A percentile compares a stretch with the other conserved stretches of the same genome.
Conservation (phyloP, 23 tunicate species). For the Corella eumyota region DNA sequence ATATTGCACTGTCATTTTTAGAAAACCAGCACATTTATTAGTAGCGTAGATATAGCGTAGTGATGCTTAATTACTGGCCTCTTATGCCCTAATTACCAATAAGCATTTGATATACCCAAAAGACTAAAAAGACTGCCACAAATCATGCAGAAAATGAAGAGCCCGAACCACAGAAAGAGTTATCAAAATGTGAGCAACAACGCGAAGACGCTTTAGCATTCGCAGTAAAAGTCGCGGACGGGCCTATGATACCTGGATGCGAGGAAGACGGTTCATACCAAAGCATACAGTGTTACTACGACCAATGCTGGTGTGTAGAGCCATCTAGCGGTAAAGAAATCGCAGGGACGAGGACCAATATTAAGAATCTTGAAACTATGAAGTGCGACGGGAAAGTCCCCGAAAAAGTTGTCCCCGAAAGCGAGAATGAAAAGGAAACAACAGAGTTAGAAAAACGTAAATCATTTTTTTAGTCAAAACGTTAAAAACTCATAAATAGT, state of each 20-base stretch:
- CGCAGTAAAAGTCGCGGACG: conserved; percentile 21
- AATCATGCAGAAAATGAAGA: not conserved
- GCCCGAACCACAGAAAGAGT: too few relatives aligned
- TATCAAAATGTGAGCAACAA: conserved; percentile 22
- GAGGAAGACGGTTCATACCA: conserved; percentile 15
- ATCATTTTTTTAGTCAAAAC: not conserved
- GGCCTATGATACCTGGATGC: conserved; percentile 26
- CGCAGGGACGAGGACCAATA: conserved; percentile 17
- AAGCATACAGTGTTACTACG: conserved; percentile 20
- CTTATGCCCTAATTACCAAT: too few relatives aligned
- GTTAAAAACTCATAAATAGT: not conserved
- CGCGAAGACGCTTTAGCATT: conserved; percentile 5
- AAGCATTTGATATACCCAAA: too few relatives aligned
- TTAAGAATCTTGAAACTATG: conserved; percentile 5
- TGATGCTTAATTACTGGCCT: too few relatives aligned
- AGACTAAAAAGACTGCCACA: too few relatives aligned
- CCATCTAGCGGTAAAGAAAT: conserved; percentile 16
- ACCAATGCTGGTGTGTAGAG: conserved; percentile 37
- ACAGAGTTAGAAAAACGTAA: too few relatives aligned
- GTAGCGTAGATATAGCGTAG: too few relatives aligned
- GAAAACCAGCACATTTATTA: too few relatives aligned
- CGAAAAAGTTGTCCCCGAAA: not conserved
- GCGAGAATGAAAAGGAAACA: too few relatives aligned
- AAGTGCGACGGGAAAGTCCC: not conserved
- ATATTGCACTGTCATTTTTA: too few relatives aligned